Evolutionary conservation across 2,797 vertebrate genomes (phyloP), one percentile per base, ranked within the genome.

Genomic region (Gobionotothen gibberifrons): DNA sequence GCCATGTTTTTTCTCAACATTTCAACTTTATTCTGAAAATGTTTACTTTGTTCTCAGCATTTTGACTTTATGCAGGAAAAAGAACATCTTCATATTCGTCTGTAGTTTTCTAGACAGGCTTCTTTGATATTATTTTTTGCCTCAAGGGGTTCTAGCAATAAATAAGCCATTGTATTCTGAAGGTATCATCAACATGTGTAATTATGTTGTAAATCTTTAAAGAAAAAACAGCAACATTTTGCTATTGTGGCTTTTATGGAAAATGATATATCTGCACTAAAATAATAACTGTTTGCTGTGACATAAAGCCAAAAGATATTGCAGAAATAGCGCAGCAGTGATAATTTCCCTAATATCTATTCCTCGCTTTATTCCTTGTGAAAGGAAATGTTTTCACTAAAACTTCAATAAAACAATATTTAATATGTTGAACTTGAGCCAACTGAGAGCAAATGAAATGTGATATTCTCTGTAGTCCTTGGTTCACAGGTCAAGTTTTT

Each of bases 401-500:
- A 61, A 69, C 8, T 14, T 39, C 1, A 36, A 74, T 21, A 54
- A 56, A 17, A 36, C 26, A n/a, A 56, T 55, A 64, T 42, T 47
- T 59, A 55, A 66, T 52, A 59, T 11, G 39, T 62, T 76, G 58
- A 51, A 39, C 49, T 60, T 1, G 1, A 71, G 59, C 60, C 68
- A 62, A 54, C 58, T 39, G 43, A 49, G 49, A 71, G 56, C 51
- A 43, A 49, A 36, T 76, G 67, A 71, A 71, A 64, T 22, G 47
- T 52, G 48, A 46, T 60, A 60, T 66, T 64, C 26, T 63, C 29
- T 32, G 26, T 79, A 75, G 61, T 46, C 22, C 22, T 49, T 42
- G 63, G 22, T 58, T 77, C 60, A 69, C 8, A 6, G 54, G 39
- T 75, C 29, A 75, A 12, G 15, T 65, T 77, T 77, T 68, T 73